Evolutionary conservation across 2,113 vertebrate genomes (phyloP).

Genomic region (Microcebus griseorufus): DNA sequence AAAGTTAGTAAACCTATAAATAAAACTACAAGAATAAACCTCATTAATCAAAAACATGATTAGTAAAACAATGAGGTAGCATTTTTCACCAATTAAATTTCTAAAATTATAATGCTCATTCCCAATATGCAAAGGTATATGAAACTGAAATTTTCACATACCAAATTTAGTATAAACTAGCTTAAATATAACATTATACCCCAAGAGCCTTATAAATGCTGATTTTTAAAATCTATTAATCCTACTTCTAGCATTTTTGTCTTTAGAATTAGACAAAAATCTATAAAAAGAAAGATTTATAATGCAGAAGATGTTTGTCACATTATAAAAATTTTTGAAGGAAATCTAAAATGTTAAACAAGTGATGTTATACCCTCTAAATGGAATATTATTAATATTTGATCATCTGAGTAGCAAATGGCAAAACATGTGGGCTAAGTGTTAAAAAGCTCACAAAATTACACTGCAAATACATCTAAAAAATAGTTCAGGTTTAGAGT

Average conservation of each 20-base stretch:
- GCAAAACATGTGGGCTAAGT: neutral
- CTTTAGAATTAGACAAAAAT: slow-evolving; percentile 3
- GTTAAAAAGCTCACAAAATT: neutral
- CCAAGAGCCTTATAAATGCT: neutral
- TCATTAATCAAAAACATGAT: neutral
- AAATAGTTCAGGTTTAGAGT: neutral
- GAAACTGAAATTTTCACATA: neutral
- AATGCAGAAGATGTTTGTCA: neutral
- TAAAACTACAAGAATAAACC: neutral
- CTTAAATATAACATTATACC: neutral
- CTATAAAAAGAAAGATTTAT: neutral
- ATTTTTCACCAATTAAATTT: slow-evolving; percentile 8
- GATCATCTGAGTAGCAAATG: neutral
- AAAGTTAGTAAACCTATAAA: neutral
- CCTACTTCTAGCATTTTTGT: neutral
- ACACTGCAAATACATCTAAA: neutral
- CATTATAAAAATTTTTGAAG: neutral
- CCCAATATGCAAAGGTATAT: neutral
- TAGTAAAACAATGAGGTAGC: neutral
- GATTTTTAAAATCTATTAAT: neutral
- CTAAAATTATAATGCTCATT: neutral
- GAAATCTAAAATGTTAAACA: neutral
- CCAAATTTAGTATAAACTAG: neutral
- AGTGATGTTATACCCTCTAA: neutral
- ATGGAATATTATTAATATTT: neutral